Conservation (phyloP, 2,113 vertebrate species). For the Syrmaticus mikado region DNA sequence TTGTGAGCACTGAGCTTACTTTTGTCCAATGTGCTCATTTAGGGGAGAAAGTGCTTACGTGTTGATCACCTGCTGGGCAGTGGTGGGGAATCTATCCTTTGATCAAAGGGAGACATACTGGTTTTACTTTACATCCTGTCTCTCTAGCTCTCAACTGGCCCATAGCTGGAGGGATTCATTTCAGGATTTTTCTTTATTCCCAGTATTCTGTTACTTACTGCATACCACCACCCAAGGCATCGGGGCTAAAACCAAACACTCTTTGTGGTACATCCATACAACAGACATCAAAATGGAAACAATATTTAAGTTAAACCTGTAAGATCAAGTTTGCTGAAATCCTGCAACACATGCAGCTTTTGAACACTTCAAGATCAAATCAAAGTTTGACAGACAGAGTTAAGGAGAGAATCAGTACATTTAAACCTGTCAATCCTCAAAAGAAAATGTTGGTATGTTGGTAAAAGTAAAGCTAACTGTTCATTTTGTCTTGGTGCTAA, state of each 20-base stretch:
- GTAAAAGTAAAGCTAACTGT: neutral
- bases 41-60: conserved; percentile 46
- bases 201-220: conserved; percentile 79
- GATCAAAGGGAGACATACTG: conserved; percentile 80
- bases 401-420: conserved; percentile 11
- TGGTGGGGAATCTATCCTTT: conserved; percentile 74
- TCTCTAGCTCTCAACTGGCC: conserved; percentile 69
- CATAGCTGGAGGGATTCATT: conserved; percentile 79
- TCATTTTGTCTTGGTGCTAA: neutral
- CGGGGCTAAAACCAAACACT: conserved; percentile 68
- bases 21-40: conserved; percentile 11
- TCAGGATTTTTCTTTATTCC: conserved; percentile 79
- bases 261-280: conserved; percentile 76
- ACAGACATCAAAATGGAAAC: conserved; percentile 82
- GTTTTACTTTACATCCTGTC: conserved; percentile 83
- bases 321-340: conserved; percentile 80
- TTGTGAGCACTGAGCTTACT: neutral
- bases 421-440: conserved; percentile 17
- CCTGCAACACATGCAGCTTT: conserved; percentile 72
- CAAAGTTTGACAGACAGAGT: conserved; percentile 49
- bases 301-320: conserved; percentile 79
- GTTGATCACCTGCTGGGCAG: conserved; percentile 80
- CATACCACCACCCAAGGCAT: conserved; percentile 71
- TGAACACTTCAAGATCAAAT: conserved; percentile 68
- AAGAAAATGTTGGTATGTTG: neutral